Conservation (phyloP, 2,797 vertebrate species). For the Helostoma temminkii region DNA sequence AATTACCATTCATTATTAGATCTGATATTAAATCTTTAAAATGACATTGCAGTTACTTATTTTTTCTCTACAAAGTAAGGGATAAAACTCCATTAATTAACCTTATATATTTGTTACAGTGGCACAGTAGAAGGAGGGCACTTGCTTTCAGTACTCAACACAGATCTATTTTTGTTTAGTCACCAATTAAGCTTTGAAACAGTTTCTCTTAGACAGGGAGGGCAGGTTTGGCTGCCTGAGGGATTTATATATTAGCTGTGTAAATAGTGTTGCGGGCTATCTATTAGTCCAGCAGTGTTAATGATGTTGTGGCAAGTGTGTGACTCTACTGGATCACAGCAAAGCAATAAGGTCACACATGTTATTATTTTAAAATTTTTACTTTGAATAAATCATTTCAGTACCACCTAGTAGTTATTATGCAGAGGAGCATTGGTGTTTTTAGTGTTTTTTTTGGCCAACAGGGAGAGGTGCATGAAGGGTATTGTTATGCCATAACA, state of each 20-base stretch:
- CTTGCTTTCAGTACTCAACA: conserved; percentile 39
- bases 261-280: conserved; percentile 57
- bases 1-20: conserved; percentile 22
- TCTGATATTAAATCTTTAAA: conserved; percentile 5
- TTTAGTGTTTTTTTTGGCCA: conserved; percentile 14
- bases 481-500: conserved; percentile 11
- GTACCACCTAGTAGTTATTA: conserved; percentile 11
- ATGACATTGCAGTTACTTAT: background rate
- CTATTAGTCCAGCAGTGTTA: conserved; percentile 50
- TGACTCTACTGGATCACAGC: conserved; percentile 18
- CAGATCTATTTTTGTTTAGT: conserved; percentile 57
- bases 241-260: conserved; percentile 52
- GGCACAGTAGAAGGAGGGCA: conserved; percentile 17
- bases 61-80: background rate
- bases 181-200: conserved; percentile 56
- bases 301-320: conserved; percentile 41
- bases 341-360: conserved; percentile 14
- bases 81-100: background rate
- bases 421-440: background rate
- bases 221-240: conserved; percentile 49
- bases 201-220: conserved; percentile 38
- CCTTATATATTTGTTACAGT: conserved; percentile 14
- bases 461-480: background rate
- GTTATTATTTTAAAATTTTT: conserved; percentile 15
- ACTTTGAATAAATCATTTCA: conserved; percentile 7